Base-by-base conservation (phyloP, 2,888 invertebrate species). In the Melipona bicolor region DNA sequence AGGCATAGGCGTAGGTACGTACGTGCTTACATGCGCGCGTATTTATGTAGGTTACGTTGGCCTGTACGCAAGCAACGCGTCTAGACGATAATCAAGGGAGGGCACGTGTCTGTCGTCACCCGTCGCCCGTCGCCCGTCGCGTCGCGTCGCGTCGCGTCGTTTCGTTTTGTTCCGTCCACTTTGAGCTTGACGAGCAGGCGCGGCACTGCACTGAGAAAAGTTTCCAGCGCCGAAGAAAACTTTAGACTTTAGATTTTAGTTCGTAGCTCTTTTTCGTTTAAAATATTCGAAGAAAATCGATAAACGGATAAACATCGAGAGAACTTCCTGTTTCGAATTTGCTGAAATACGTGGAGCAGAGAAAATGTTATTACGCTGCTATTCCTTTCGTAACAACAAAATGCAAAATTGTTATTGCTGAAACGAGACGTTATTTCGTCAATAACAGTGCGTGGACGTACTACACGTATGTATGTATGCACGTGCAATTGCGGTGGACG, bases 71-170 rank as follows among this genome's bases (percentile, higher is more conserved):
- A 36, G 74, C 67, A 21, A 76, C 59, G 79, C 75, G 89, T 91
- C 91, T 91, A 88, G 86, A 89, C 88, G 84, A 81, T 84, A 90
- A 90, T 90, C 88, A 89, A 89, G 81, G 59, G 71, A 50, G 72
- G 69, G 87, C 81, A 79, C 70, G 81, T 78, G 70, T 74, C 71
- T 64, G 78, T 81, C 83, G 78, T 68, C 73, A 71, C 9, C 43
- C 43, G 43, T 43, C 36, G 36, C 9, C 36, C 36, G 36, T 36
- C 43, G 11, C 43, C 9, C 36, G 36, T 36, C 36, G 36, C 36
- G 36, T 36, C 56, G 56, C n/a, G n/a, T 56, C 69, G 61, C 70
- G 6, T 36, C 56, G 56, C 56, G 56, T 56, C 56, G 1, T 52
- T 79, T 82, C 81, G 64, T 76, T 76, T 81, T 71, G 62, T 72